Evolutionary conservation across 2,113 vertebrate genomes (phyloP).

Genomic region (Ictalurus furcatus): DNA sequence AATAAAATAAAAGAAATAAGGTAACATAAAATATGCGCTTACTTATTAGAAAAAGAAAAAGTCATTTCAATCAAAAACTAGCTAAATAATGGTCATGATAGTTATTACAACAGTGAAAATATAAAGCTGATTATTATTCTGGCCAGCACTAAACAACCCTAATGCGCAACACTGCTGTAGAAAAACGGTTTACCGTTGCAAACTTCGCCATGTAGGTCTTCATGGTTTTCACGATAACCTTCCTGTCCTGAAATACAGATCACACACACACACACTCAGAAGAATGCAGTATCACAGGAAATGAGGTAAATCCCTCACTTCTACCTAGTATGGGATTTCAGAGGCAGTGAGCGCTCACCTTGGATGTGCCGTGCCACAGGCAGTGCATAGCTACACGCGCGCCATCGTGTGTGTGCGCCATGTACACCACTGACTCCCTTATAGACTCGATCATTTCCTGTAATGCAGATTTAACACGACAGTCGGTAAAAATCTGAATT

Average conservation of each 20-base stretch:
- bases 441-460: conserved; percentile 97
- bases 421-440: conserved; percentile 89
- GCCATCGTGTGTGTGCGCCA: conserved; percentile 93
- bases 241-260: conserved; percentile 84
- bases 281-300: not conserved
- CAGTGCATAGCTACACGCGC: conserved; percentile 93
- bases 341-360: conserved; percentile 69
- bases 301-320: not conserved
- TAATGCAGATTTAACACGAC: not conserved
- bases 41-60: not conserved
- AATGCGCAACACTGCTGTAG: not conserved
- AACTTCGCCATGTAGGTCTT: conserved; percentile 92
- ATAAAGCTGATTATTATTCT: not conserved
- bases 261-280: not conserved
- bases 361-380: conserved; percentile 93
- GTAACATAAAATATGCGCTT: not conserved
- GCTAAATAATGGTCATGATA: not conserved
- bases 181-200: conserved; percentile 80
- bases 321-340: not conserved
- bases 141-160: not conserved
- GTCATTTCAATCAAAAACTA: not conserved
- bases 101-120: not conserved
- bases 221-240: conserved; percentile 96
- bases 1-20: not conserved
- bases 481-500: not conserved